Base-by-base conservation (phyloP, 2,888 invertebrate species). In the Dinocampus coccinellae region DNA sequence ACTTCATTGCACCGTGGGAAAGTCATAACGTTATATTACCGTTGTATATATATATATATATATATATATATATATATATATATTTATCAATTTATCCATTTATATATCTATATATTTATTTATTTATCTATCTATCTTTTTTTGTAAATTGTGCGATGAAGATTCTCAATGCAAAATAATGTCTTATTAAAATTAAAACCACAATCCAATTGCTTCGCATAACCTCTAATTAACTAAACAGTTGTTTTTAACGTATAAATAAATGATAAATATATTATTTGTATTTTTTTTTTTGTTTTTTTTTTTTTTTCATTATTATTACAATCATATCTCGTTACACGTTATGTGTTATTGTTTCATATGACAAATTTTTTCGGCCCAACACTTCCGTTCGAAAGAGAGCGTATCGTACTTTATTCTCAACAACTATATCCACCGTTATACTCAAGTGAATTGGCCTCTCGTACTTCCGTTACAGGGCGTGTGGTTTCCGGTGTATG, bases 401-500 rank as follows among this genome's bases (percentile, higher is more conserved):
- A 82, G 77, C 79, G 77, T 77, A 78, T 79, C 78, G 77, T 67
- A 70, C 64, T 47, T 42, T 29, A 34, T 22, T 69, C 66, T 69
- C 61, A 47, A 55, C 62, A 65, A 73, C 65, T 70, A 69, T 77
- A 66, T 76, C 65, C 52, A 55, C 62, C 69, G 74, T 68, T 70
- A 69, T 77, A 68, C 75, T 74, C 75, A 76, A 75, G 76, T 76
- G 75, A 78, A 78, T 75, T 78, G 73, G 72, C 73, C 73, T 79
- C 76, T 77, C 64, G 73, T 69, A 82, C 82, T 85, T 85, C 84
- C 85, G 83, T 81, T 79, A 72, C 79, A 78, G 76, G 77, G 78
- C 82, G 83, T 85, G 85, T 77, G 84, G 84, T 84, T 85, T 85
- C 85, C 85, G 85, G 84, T 73, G 53, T 63, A 22, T 47, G 33